Conservation (phyloP, 2,113 vertebrate genomes). For the Muscicapa adusta region DNA sequence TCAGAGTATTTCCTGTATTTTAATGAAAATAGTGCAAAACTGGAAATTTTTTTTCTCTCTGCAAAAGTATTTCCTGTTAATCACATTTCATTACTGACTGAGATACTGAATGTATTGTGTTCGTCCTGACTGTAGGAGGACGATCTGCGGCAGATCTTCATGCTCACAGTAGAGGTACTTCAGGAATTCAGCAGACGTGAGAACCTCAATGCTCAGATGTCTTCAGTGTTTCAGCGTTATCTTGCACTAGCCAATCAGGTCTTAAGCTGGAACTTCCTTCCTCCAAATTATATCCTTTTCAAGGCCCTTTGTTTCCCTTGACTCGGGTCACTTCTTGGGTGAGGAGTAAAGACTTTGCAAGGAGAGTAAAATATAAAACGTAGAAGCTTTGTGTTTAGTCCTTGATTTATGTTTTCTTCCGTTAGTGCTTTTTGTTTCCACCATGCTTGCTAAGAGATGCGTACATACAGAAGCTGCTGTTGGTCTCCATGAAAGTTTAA, state of each 20-base stretch:
- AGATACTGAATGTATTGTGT: background rate
- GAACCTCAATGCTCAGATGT: constrained; percentile 96
- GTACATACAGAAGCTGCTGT: background rate
- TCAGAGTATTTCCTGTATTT: background rate
- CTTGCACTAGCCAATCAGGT: constrained; percentile 96
- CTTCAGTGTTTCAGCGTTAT: constrained; percentile 96
- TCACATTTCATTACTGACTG: background rate
- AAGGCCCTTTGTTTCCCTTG: background rate
- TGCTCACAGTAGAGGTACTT: constrained; percentile 94
- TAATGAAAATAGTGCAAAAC: background rate
- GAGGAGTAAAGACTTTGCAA: background rate
- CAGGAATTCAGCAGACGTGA: constrained; percentile 96
- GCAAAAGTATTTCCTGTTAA: background rate
- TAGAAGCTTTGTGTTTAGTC: background rate
- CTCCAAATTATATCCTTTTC: constrained; percentile 98
- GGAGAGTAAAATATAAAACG: background rate
- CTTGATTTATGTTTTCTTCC: background rate
- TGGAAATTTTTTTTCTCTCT: background rate
- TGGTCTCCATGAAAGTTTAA: background rate
- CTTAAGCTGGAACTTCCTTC: constrained; percentile 99
- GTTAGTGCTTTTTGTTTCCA: background rate
- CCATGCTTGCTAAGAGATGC: background rate
- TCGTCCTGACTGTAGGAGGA: constrained; percentile 80
- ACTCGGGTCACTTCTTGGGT: background rate
- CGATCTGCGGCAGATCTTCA: constrained; percentile 92